Base-by-base conservation (phyloP, 2,113 vertebrate genomes). In the Pseudorasbora parva region DNA sequence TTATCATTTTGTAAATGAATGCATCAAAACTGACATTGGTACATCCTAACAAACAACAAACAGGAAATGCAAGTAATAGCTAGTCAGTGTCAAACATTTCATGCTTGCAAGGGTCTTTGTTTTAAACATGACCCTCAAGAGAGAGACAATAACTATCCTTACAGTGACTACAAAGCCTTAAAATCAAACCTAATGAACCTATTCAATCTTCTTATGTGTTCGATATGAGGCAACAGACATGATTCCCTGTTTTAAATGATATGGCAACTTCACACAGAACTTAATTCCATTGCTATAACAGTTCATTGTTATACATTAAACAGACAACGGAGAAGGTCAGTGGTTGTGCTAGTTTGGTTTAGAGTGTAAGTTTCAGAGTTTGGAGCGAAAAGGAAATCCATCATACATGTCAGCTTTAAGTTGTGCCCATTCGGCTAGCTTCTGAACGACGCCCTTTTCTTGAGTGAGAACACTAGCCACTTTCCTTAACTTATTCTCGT, bases 391-490 rank as follows among this genome's bases (percentile, higher is more conserved):
- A 0, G 96, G 94, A 77, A 97, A 88, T 11, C 96, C 96, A 87
- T 98, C 95, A 27, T 96, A 98, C 97, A 98, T 98, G 86, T 97
- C 94, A 0, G 91, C 90, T 90, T 98, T 98, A 71, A 98, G 93
- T 89, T 92, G 96, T 79, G 94, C 87, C 97, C 97, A 99, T 78
- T 98, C 97, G 2, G 92, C 94, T 88, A 98, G 87, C 83, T 93
- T 95, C 91, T 99, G 97, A 72, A 97, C 91, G 87, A 91, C 17
- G 84, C 94, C 91, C 93, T 96, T 99, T 88, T 97, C 95, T 91
- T 96, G 95, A 68, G 90, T 87, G 90, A 99, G 87, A 88, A 97
- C 94, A 86, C 92, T 92, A 15, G 96, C 96, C 41, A 96, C 96
- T 90, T 94, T 96, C 90, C 87, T 95, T 90, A 99, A 93, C 92